These are phyloP conservation scores for Tetramorium simillimum DNA, from an alignment of 1,140 invertebrate genomes.

Conservation along the genomic window DNA sequence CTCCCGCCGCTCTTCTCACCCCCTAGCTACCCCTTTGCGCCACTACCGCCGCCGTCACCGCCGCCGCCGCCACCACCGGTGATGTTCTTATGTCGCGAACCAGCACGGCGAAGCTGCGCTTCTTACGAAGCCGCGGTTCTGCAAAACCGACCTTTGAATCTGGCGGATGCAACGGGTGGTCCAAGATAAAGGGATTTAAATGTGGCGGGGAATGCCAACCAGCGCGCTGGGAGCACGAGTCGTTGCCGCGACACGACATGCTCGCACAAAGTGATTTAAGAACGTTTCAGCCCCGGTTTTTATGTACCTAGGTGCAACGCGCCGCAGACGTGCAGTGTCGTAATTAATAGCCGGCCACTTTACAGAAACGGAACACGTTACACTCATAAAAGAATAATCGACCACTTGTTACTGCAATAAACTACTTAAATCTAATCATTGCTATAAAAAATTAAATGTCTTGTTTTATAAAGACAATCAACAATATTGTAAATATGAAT, in stretches of 20 bases:
- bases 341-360: conserved; percentile 51
- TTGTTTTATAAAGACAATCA: neutral
- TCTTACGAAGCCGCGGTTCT: conserved; percentile 78
- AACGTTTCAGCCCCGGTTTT: conserved; percentile 52
- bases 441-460: neutral
- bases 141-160: conserved; percentile 65
- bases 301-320: conserved; percentile 48
- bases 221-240: neutral
- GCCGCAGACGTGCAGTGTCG: conserved; percentile 27
- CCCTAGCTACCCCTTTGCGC: conserved; percentile 66
- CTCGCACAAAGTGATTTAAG: conserved; percentile 55
- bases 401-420: conserved; percentile 50
- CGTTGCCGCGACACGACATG: conserved; percentile 37
- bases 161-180: conserved; percentile 69
- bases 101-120: conserved; percentile 80
- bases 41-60: conserved; percentile 52
- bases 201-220: conserved; percentile 28
- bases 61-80: conserved; percentile 67
- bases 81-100: conserved; percentile 85
- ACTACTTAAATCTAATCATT: conserved; percentile 40
- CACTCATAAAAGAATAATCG: conserved; percentile 51
- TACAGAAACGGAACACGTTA: conserved; percentile 26
- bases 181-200: conserved; percentile 56
- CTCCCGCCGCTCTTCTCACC: conserved; percentile 74
- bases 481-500: neutral